Base-by-base conservation (phyloP, 1,140 invertebrate species). In the Hypothenemus hampei region DNA sequence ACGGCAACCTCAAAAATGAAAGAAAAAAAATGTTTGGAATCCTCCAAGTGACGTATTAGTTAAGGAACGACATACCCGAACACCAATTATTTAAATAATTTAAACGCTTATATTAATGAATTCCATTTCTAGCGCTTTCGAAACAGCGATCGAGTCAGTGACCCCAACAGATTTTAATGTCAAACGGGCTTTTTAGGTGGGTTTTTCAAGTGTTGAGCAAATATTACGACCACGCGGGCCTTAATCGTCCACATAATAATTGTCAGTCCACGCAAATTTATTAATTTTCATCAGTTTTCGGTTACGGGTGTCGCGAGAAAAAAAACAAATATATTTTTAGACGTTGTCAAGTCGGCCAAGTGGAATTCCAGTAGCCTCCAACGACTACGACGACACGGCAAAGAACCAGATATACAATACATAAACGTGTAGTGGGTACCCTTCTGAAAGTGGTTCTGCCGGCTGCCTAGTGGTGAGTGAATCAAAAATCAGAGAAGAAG, bases 401-500 rank as follows among this genome's bases (percentile, higher is more conserved):
- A 24, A 45, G 29, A 15, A 45, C 29, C 22, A 24, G 43, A 29
- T 45, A 18, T 26, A 45, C 24, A 43, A 21, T 18, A n/a, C 11
- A 45, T 45, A 24, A 45, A 45, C 21, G 19, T 11, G 19, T 24
- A 11, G 21, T 21, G 18, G 41, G 8, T 13, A 44, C 16, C 13
- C 24, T 15, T 19, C 45, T 22, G 45, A 48, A 48, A 48, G 45
- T 48, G 18, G 45, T 48, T 48, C 31, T 45, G 4, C 15, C 6
- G 21, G 37, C 16, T n/a, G 41, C 18, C n/a, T 8, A 16, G 36
- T n/a, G n/a, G n/a, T n/a, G n/a, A n/a, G 36, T 35, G 29, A 36
- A 48, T 48, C 29, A n/a, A 35, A 36, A 48, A 35, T 48, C 45
- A n/a, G n/a, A n/a, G 45, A 18, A 24, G n/a, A 36, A 48, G 45